Conservation (phyloP, 1,140 invertebrate species). For the Philotrypesis tridentata region DNA sequence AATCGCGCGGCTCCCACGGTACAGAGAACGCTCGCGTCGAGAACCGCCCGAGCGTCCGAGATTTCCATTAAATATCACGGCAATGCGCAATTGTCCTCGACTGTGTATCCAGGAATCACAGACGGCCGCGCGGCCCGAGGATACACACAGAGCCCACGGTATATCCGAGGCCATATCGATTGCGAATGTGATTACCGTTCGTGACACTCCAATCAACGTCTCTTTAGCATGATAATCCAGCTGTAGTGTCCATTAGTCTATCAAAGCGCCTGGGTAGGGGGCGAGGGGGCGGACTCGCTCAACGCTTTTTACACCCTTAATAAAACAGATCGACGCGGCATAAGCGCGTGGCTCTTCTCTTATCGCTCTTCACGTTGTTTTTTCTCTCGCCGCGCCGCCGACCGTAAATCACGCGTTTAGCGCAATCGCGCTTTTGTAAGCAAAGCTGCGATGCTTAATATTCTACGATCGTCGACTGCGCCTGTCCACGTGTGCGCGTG, state of each 20-base stretch:
- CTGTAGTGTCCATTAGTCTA: slow-evolving; percentile 61
- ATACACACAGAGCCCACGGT: no score
- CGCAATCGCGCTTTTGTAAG: slow-evolving; percentile 7
- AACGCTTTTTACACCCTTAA: slow-evolving; percentile 12
- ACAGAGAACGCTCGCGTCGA: no score
- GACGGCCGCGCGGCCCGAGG: no score
- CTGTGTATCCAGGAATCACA: no score
- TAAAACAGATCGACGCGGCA: neutral
- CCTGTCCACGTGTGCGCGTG: no score
- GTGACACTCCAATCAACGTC: slow-evolving; percentile 62
- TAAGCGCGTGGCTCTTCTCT: neutral
- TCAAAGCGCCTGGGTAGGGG: slow-evolving; percentile 54
- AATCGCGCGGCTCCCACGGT: no score
- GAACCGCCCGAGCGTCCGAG: no score
- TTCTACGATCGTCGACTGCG: slow-evolving; percentile 9
- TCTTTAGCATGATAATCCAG: slow-evolving; percentile 63
- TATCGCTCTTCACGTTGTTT: slow-evolving; percentile 2
- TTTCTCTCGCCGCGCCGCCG: no score
- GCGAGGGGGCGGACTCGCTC: neutral
- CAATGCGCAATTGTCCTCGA: no score
- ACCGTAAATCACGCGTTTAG: slow-evolving; percentile 7
- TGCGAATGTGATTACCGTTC: slow-evolving; percentile 55
- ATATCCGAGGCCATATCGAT: slow-evolving; percentile 35
- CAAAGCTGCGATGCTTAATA: slow-evolving; percentile 22
- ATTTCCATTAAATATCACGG: no score